phyloP scores from a whole-genome alignment of 2,888 invertebrate genomes.

The Philonicus albiceps region DNA sequence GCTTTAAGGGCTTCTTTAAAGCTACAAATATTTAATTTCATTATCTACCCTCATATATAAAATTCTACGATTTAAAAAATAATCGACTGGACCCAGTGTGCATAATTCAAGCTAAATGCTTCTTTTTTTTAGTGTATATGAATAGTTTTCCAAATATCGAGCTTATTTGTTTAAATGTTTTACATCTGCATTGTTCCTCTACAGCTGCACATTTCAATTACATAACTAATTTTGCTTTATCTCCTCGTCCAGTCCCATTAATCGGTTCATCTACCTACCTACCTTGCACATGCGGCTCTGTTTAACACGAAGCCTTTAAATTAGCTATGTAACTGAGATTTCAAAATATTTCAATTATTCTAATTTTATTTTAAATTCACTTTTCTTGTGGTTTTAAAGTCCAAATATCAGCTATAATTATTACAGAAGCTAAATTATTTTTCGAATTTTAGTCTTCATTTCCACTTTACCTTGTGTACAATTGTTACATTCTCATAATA shows the following conservation, averaged over 20 bases:
- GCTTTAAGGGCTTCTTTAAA: not conserved
- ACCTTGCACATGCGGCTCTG: not conserved
- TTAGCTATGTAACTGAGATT: not conserved
- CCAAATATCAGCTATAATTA: not conserved
- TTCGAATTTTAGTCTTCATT: not conserved
- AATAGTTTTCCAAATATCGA: constrained; percentile 8
- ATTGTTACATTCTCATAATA: not conserved
- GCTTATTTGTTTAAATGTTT: not conserved
- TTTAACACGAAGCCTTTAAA: not conserved
- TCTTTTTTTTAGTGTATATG: constrained; percentile 20
- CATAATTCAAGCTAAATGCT: constrained; percentile 23
- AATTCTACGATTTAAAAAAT: constrained; percentile 31
- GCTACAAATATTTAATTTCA: constrained; percentile 5
- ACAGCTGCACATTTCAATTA: not conserved
- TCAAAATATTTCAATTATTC: not conserved
- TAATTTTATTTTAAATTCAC: not conserved
- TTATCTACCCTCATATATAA: constrained; percentile 19
- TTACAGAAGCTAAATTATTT: not conserved
- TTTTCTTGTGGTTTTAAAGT: not conserved
- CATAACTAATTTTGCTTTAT: not conserved
- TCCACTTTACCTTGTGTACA: not conserved
- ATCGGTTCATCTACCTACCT: not conserved
- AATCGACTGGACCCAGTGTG: constrained; percentile 36
- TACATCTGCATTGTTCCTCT: not conserved
- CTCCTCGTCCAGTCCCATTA: not conserved